Conservation (phyloP, 2,797 vertebrate genomes). For the Eleutherodactylus coqui region DNA sequence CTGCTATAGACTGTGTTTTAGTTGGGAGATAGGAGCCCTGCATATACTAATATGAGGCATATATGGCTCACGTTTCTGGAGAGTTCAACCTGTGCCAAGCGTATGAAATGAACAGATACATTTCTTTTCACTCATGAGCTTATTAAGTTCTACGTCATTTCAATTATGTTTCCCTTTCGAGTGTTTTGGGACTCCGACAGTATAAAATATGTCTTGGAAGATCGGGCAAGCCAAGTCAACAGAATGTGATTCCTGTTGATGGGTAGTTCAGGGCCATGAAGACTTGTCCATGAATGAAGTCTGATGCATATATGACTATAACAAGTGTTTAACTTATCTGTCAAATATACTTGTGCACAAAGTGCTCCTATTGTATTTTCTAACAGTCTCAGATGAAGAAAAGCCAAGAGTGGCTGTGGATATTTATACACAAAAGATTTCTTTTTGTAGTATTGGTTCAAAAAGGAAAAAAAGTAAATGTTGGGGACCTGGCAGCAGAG, state of each 20-base stretch:
- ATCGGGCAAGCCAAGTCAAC: neutral
- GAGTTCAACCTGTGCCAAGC: constrained; percentile 50
- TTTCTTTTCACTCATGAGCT: neutral
- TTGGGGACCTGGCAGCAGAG: neutral
- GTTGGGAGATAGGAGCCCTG: constrained; percentile 6
- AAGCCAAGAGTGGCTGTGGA: neutral
- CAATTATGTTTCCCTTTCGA: neutral
- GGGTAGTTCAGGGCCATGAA: constrained; percentile 1
- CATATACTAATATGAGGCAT: constrained; percentile 8
- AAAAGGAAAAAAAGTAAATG: neutral
- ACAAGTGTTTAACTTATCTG: neutral
- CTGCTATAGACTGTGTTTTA: constrained; percentile 70
- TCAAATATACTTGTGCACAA: neutral
- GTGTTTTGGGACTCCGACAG: neutral
- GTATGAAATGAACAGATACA: constrained; percentile 27
- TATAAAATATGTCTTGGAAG: constrained; percentile 28
- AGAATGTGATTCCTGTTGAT: neutral
- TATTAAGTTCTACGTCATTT: constrained; percentile 39
- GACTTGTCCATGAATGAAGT: neutral
- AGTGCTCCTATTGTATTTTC: constrained; percentile 6
- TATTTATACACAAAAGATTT: constrained; percentile 2
- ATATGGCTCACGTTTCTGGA: constrained; percentile 35
- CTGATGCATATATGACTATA: constrained; percentile 8
- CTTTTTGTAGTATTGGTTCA: constrained; percentile 8
- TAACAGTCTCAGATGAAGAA: neutral